A percentile compares a stretch with the other conserved stretches of the same genome.
Conservation (phyloP, 1,140 invertebrate species). For the Vollenhovia emeryi region DNA sequence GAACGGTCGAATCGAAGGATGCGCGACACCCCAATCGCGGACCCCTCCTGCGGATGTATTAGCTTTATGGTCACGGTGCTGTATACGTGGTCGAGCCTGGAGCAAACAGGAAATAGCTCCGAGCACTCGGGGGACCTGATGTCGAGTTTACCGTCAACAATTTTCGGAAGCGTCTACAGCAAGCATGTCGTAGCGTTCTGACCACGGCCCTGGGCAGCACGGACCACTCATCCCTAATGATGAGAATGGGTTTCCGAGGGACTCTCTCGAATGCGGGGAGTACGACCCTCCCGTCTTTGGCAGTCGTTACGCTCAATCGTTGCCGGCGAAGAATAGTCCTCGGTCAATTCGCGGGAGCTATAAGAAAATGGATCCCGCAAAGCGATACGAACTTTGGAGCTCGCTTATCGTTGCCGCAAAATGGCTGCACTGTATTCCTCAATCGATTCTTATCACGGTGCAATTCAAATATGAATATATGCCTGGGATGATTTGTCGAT, state of each 20-base stretch:
- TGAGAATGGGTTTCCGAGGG: constrained; percentile 69
- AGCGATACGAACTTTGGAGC: constrained; percentile 1
- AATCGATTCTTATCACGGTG: neutral
- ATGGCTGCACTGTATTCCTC: neutral
- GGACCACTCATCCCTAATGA: constrained; percentile 71
- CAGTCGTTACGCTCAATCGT: constrained; percentile 66
- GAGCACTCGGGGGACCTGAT: constrained; percentile 68
- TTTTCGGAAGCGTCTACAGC: constrained; percentile 72
- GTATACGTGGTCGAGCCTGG: constrained; percentile 54
- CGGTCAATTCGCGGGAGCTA: constrained; percentile 32
- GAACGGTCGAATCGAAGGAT: constrained; percentile 41
- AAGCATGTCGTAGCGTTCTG: constrained; percentile 19
- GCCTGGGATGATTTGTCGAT: neutral
- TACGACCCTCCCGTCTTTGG: constrained; percentile 51
- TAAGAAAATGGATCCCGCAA: constrained; percentile 32
- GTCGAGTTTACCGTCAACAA: constrained; percentile 78
- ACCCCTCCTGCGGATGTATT: constrained; percentile 82
- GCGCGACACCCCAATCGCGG: constrained; percentile 63
- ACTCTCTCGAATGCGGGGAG: constrained; percentile 48
- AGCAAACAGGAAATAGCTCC: constrained; percentile 83
- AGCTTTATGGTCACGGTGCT: constrained; percentile 81
- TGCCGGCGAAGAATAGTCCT: constrained; percentile 44
- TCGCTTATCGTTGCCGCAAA: neutral
- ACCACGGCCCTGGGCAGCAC: constrained; percentile 61
- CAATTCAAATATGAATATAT: neutral